Evolutionary conservation across 2,113 vertebrate species (phyloP).

Genomic region (Regulus satrapa): DNA sequence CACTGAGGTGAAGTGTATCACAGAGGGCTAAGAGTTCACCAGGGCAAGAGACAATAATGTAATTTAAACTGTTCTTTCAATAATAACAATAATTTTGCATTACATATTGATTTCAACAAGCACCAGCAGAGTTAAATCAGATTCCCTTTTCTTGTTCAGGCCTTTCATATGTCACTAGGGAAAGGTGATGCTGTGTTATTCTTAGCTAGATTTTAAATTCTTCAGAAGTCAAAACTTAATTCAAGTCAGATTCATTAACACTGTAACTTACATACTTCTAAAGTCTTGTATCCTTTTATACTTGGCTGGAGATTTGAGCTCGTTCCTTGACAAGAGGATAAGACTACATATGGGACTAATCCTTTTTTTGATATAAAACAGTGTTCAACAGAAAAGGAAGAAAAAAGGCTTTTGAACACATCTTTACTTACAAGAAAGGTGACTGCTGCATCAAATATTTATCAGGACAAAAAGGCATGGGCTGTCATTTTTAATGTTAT

Average conservation of each 20-base stretch:
- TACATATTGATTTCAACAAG: neutral
- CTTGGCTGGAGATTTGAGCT: neutral
- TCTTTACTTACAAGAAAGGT: neutral
- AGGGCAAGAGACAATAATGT: neutral
- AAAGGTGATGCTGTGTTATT: neutral
- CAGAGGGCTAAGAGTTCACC: neutral
- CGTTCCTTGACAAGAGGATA: neutral
- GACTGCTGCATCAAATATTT: neutral
- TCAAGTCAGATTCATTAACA: neutral
- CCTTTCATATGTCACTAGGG: neutral
- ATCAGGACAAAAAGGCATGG: neutral
- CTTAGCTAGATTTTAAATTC: neutral
- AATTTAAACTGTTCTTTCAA: neutral
- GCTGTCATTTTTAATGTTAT: neutral
- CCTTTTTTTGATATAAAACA: neutral
- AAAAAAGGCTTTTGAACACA: neutral
- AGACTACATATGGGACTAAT: neutral
- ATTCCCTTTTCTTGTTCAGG: neutral
- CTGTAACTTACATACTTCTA: neutral
- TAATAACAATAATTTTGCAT: neutral
- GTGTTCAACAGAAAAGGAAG: neutral
- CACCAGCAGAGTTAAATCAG: neutral
- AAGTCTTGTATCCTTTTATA: neutral
- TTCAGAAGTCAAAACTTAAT: neutral
- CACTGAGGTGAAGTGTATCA: neutral